Evolutionary conservation across 2,888 invertebrate species (phyloP).

Genomic region (Aspidapion aeneum): DNA sequence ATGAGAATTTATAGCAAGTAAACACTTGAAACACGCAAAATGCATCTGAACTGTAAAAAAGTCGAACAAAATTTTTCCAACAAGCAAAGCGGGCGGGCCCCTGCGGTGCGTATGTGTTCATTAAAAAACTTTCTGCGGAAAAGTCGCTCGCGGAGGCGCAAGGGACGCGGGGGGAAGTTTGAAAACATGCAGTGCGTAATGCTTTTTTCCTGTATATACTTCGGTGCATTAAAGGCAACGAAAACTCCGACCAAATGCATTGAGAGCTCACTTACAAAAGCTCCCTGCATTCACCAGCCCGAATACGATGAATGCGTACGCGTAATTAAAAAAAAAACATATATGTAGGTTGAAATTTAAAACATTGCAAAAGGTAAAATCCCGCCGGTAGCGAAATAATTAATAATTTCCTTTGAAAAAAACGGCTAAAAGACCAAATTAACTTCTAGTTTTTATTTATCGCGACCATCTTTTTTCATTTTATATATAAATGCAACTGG

Average conservation of each 20-base stretch:
- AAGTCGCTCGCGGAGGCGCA: not conserved
- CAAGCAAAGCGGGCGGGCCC: slow-evolving; percentile 14
- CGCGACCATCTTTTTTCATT: not conserved
- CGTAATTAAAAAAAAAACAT: slow-evolving; percentile 11
- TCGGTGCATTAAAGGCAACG: slow-evolving; percentile 23
- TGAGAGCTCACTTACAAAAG: slow-evolving; percentile 22
- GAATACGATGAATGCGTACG: slow-evolving; percentile 14
- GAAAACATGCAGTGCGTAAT: slow-evolving; percentile 24
- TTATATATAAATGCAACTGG: not conserved
- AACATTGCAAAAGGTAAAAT: not conserved
- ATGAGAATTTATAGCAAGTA: too few species aligned
- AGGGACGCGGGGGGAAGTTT: not conserved
- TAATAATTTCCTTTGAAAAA: slow-evolving; percentile 3
- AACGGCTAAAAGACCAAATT: not conserved
- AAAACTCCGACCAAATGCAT: slow-evolving; percentile 21
- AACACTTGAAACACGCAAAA: slow-evolving; percentile 20
- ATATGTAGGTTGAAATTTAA: slow-evolving; percentile 6
- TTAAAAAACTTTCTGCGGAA: slow-evolving; percentile 20
- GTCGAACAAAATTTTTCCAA: slow-evolving; percentile 25
- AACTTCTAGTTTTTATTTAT: not conserved
- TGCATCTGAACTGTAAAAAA: slow-evolving; percentile 24
- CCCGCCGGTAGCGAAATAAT: not conserved
- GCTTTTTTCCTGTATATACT: slow-evolving; percentile 28
- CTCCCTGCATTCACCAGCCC: slow-evolving; percentile 16
- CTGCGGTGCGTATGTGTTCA: slow-evolving; percentile 23